Evolutionary conservation across 2,113 vertebrate genomes (phyloP).

Genomic region (Ceyx melanurus): DNA sequence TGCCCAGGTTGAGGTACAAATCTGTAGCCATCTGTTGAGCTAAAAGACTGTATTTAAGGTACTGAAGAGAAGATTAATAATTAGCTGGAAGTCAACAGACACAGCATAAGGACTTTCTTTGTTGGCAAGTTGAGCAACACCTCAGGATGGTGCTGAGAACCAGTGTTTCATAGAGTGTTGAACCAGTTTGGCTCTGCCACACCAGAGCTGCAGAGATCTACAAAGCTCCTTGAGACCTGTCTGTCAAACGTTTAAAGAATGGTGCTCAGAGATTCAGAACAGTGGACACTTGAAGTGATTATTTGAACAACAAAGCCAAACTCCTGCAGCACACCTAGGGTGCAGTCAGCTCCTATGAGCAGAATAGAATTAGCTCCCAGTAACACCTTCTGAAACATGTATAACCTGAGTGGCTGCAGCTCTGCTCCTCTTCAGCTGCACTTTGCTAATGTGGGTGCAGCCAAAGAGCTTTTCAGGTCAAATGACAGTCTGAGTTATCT

Average conservation of each 20-base stretch:
- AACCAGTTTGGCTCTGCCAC: too few relatives aligned
- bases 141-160: neutral
- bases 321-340: neutral
- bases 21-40: neutral
- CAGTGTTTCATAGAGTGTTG: too few relatives aligned
- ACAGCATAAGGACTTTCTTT: neutral
- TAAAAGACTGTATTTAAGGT: neutral
- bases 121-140: neutral
- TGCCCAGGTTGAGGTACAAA: neutral
- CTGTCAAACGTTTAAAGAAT: neutral
- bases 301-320: too few relatives aligned
- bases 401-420: neutral
- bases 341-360: neutral
- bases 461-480: neutral
- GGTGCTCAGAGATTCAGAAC: neutral
- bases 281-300: neutral
- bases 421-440: neutral
- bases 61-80: neutral
- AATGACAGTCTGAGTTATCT: neutral
- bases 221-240: neutral
- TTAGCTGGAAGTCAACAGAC: neutral
- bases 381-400: neutral
- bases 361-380: neutral
- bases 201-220: neutral
- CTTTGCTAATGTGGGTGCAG: neutral